A percentile compares a stretch with the other conserved stretches of the same genome.
These are phyloP conservation scores for Heterodera schachtii DNA, from an alignment of 1,140 invertebrate genomes.

Conservation along the genomic window DNA sequence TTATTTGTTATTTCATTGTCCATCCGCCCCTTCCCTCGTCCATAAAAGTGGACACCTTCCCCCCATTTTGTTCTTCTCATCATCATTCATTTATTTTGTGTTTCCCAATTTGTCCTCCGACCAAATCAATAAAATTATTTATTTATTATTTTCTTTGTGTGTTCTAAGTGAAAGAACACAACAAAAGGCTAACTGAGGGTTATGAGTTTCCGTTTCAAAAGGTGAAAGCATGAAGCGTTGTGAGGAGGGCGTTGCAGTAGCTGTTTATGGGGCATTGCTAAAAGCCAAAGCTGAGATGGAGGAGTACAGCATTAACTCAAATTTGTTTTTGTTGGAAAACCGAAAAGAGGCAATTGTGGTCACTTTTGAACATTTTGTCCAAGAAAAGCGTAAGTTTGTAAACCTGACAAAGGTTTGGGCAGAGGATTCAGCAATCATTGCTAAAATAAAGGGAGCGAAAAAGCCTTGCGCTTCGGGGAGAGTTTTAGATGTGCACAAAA, in stretches of 20 bases:
- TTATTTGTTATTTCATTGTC: no score
- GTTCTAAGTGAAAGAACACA: no score
- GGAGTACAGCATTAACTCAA: no score
- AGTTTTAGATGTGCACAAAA: neutral
- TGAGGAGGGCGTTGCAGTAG: neutral
- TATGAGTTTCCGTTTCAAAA: neutral
- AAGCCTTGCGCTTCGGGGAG: neutral
- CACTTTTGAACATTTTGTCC: neutral
- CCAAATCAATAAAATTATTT: no score
- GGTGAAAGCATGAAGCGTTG: neutral
- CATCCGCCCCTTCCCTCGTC: no score
- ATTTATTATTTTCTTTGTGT: no score
- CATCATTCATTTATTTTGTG: no score
- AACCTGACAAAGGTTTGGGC: slow-evolving; percentile 5
- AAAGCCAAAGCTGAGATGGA: neutral
- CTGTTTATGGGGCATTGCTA: neutral
- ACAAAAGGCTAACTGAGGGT: no score
- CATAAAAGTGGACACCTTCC: no score
- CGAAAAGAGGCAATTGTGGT: neutral
- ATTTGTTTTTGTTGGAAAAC: neutral
- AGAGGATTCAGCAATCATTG: neutral
- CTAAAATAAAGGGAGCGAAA: neutral
- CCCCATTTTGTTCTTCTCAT: no score
- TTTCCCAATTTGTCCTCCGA: no score
- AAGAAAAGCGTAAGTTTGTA: neutral